Percentiles rank a stretch among this genome's conserved stretches.
These are phyloP conservation scores for Steinernema hermaphroditum DNA, from an alignment of 2,888 invertebrate species.

Conservation along the genomic window DNA sequence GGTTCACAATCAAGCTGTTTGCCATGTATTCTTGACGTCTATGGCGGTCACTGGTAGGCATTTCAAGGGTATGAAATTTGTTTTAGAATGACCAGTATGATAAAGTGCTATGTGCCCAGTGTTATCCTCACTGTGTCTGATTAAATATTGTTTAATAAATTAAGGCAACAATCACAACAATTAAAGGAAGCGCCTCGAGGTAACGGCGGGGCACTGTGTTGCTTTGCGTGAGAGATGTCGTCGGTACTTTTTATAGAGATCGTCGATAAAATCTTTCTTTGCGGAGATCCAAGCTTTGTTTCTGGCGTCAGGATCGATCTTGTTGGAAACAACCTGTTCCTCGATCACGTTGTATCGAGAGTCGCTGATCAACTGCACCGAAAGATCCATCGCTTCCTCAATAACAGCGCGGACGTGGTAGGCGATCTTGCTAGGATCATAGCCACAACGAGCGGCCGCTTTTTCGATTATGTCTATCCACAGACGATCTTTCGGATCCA, in stretches of 20 bases:
- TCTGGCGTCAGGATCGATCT: constrained; percentile 35
- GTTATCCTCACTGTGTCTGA: no score
- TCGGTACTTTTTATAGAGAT: constrained; percentile 43
- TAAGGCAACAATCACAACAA: no score
- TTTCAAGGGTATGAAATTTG: no score
- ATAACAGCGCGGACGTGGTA: constrained; percentile 57
- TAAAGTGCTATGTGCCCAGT: no score
- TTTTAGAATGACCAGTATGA: no score
- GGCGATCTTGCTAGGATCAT: constrained; percentile 50
- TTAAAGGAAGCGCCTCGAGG: background rate
- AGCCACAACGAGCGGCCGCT: constrained; percentile 55
- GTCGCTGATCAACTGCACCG: constrained; percentile 63
- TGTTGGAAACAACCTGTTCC: constrained; percentile 48
- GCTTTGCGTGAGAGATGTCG: constrained; percentile 30
- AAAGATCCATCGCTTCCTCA: constrained; percentile 65
- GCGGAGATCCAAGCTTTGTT: constrained; percentile 47
- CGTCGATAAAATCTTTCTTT: constrained; percentile 36
- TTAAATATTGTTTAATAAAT: no score
- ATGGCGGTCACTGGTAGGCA: no score
- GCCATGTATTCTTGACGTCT: no score
- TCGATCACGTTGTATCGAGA: constrained; percentile 62
- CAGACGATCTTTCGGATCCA: constrained; percentile 46
- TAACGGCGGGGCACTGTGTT: constrained; percentile 41
- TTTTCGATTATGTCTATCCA: constrained; percentile 61
- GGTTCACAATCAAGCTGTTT: no score